These are phyloP conservation scores for Drosophila mojavensis DNA, from an alignment of 1,140 invertebrate genomes.

Conservation along the genomic window DNA sequence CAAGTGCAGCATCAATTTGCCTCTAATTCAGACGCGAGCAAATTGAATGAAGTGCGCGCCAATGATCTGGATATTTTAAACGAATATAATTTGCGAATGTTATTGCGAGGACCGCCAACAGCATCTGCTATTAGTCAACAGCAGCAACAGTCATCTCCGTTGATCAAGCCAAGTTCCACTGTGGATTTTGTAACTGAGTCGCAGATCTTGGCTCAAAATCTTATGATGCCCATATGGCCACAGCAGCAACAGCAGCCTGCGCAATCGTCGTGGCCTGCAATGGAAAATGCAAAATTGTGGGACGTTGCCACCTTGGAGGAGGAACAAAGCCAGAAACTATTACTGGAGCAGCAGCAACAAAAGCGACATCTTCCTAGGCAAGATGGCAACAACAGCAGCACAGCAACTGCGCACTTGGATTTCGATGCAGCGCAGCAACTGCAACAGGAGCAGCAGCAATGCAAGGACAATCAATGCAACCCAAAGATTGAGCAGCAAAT, in stretches of 20 bases:
- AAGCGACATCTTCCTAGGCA: conserved; percentile 14
- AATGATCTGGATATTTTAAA: conserved; percentile 65
- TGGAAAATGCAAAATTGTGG: conserved; percentile 59
- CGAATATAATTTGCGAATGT: conserved; percentile 77
- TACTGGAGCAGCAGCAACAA: conserved; percentile 82
- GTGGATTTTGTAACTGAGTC: conserved; percentile 53
- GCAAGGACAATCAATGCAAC: conserved; percentile 63
- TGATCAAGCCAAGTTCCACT: conserved; percentile 23
- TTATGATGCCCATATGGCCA: conserved; percentile 84
- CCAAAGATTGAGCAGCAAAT: conserved; percentile 1
- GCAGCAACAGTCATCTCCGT: conserved; percentile 14
- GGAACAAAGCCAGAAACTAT: conserved; percentile 84
- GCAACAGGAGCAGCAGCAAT: conserved; percentile 1
- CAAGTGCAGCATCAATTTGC: conserved; percentile 60
- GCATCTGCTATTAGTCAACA: conserved; percentile 14
- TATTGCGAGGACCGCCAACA: conserved; percentile 50
- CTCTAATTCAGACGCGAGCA: conserved; percentile 26
- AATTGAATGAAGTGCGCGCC: conserved; percentile 35
- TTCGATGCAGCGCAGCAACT: conserved; percentile 1
- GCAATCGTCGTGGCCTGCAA: conserved; percentile 34
- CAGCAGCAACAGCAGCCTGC: conserved; percentile 15
- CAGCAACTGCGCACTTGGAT: conserved; percentile 17
- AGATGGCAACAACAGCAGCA: conserved; percentile 82
- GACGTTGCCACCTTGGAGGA: conserved; percentile 54
- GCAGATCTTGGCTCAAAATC: conserved; percentile 74